Percentiles rank a stretch among this genome's conserved stretches.
Conservation (phyloP, 2,797 vertebrate species). For the Pampus argenteus region DNA sequence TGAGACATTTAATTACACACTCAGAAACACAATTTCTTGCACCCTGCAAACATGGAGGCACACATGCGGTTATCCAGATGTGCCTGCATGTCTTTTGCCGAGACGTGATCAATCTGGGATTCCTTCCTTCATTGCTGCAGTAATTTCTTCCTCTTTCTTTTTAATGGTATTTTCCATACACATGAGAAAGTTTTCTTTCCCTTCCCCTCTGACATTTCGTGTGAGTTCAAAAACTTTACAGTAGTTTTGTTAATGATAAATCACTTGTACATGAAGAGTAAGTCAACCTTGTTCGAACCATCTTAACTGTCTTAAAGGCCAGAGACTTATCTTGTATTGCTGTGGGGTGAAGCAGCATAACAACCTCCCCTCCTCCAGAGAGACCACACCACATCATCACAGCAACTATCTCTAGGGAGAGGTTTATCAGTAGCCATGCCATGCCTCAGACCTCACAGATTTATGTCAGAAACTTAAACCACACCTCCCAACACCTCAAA, state of each 20-base stretch:
- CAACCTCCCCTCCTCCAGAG: constrained; percentile 10
- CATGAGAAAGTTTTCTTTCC: not conserved
- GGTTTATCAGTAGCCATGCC: constrained; percentile 47
- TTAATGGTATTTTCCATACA: constrained; percentile 8
- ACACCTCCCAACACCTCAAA: constrained; percentile 8
- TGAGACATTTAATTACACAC: constrained; percentile 60
- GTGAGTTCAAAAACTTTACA: not conserved
- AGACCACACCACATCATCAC: constrained; percentile 25
- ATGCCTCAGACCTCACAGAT: constrained; percentile 13
- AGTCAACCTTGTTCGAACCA: constrained; percentile 23
- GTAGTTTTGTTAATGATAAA: constrained; percentile 17
- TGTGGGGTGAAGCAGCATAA: constrained; percentile 20
- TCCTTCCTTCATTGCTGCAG: constrained; percentile 16
- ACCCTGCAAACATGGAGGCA: constrained; percentile 38
- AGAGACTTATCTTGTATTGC: constrained; percentile 29
- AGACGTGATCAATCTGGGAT: constrained; percentile 27
- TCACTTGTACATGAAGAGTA: not conserved
- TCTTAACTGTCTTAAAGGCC: constrained; percentile 34
- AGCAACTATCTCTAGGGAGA: constrained; percentile 23
- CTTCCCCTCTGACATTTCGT: constrained; percentile 11
- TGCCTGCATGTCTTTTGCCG: constrained; percentile 27
- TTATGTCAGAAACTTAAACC: constrained; percentile 27
- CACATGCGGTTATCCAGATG: constrained; percentile 58
- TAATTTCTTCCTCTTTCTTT: constrained; percentile 5
- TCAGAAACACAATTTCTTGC: constrained; percentile 41